Evolutionary conservation across 2,113 vertebrate genomes (phyloP).

Genomic region (Podilymbus podiceps): DNA sequence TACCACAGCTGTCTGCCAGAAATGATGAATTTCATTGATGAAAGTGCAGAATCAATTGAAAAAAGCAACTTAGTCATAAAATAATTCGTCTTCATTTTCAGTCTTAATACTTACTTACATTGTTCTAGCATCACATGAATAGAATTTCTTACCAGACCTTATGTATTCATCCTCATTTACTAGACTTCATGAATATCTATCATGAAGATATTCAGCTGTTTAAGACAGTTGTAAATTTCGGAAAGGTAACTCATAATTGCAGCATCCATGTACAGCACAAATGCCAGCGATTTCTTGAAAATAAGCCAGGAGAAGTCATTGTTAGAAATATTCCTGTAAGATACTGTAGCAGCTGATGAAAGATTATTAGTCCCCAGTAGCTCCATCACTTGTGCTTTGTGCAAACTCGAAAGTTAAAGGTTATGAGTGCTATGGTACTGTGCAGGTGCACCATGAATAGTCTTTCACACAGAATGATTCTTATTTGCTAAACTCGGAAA

Average conservation of each 20-base stretch:
- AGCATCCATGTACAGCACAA: neutral
- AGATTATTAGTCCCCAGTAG: constrained; percentile 35
- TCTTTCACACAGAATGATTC: constrained; percentile 58
- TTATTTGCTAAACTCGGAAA: constrained; percentile 64
- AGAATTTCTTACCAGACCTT: neutral
- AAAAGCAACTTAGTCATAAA: neutral
- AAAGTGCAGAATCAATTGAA: neutral
- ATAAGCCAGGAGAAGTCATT: neutral
- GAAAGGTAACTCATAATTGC: neutral
- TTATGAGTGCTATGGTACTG: neutral
- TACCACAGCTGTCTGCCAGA: neutral
- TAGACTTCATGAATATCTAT: too few species aligned
- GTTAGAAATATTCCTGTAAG: constrained; percentile 31
- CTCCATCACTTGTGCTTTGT: constrained; percentile 10
- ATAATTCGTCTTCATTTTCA: neutral
- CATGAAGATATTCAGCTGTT: neutral
- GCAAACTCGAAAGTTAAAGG: constrained; percentile 31
- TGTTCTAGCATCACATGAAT: neutral
- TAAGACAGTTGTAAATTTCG: neutral
- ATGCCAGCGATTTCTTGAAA: constrained; percentile 9
- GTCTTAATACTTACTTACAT: neutral
- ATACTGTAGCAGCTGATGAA: neutral
- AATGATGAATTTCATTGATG: neutral
- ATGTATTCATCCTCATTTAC: neutral
- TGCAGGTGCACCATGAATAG: neutral